phyloP scores from a whole-genome alignment of 2,113 vertebrate species.

The Sturnira hondurensis region DNA sequence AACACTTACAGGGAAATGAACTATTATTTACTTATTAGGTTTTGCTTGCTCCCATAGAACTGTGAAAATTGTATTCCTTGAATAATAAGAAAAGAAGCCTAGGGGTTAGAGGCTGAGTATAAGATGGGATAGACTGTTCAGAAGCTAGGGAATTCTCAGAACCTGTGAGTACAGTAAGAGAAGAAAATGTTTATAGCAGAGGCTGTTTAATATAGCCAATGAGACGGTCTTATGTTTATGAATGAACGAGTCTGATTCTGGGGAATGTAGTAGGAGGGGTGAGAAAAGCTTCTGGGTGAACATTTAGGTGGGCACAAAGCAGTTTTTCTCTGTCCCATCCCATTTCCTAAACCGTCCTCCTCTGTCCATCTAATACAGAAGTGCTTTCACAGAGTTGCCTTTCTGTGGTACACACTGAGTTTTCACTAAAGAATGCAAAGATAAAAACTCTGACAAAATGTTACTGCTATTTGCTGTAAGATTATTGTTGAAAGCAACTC shows the following conservation, averaged over 20 bases:
- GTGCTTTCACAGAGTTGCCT: not conserved
- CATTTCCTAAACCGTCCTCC: not conserved
- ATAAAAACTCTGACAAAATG: not conserved
- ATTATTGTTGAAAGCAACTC: not conserved
- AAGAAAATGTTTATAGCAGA: not conserved
- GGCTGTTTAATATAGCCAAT: not conserved
- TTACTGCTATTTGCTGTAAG: not conserved
- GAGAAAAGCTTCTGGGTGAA: not conserved
- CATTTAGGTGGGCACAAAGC: not conserved
- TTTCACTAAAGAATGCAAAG: not conserved
- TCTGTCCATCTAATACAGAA: not conserved
- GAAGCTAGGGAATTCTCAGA: not conserved
- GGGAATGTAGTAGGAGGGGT: not conserved
- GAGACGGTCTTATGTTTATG: not conserved
- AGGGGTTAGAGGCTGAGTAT: not conserved
- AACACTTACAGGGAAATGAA: not conserved
- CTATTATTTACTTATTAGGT: not conserved
- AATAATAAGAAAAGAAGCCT: not conserved
- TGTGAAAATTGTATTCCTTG: not conserved
- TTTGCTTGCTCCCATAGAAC: not conserved
- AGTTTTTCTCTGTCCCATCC: not conserved
- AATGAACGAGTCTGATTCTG: not conserved
- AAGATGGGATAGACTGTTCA: not conserved
- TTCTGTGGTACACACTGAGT: not conserved
- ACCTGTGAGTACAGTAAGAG: not conserved